A percentile compares a stretch with the other conserved stretches of the same genome.
Evolutionary conservation across 1,140 invertebrate species (phyloP).

Genomic region (Cylas formicarius): DNA sequence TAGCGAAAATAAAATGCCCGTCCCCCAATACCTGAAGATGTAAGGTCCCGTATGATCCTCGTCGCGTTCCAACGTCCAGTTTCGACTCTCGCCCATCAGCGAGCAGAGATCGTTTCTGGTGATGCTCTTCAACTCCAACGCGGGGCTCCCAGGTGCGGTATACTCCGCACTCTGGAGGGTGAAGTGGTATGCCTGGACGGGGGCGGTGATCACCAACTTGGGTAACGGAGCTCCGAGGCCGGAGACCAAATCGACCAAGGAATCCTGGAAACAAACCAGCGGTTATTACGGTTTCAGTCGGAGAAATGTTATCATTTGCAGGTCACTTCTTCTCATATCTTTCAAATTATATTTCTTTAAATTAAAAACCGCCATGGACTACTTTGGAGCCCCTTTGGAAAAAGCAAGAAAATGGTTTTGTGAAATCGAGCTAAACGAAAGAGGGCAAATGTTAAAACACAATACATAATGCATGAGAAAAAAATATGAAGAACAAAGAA

Average conservation of each 20-base stretch:
- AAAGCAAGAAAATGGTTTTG: too few species aligned
- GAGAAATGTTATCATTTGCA: too few species aligned
- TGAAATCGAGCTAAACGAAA: too few species aligned
- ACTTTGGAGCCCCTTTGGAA: too few species aligned
- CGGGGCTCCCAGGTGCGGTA: slow-evolving; percentile 61
- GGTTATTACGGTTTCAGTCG: too few species aligned
- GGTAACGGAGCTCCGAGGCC: slow-evolving; percentile 62
- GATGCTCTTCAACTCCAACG: slow-evolving; percentile 47
- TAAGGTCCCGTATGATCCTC: slow-evolving; percentile 73
- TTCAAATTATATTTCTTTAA: too few species aligned
- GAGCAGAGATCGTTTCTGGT: slow-evolving; percentile 55
- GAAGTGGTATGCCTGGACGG: slow-evolving; percentile 60
- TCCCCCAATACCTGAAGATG: slow-evolving; percentile 55
- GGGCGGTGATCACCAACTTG: slow-evolving; percentile 63
- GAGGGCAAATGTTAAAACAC: too few species aligned
- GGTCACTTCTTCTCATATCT: too few species aligned
- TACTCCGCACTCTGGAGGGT: slow-evolving; percentile 54
- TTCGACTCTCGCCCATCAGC: slow-evolving; percentile 49
- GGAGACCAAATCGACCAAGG: slow-evolving; percentile 63
- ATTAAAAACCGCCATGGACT: too few species aligned
- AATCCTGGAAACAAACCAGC: slow-evolving; percentile 58
- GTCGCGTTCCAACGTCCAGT: slow-evolving; percentile 70
- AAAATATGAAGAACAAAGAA: too few species aligned
- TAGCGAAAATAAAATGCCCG: too few species aligned
- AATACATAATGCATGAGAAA: too few species aligned